Base-by-base conservation (phyloP, 1,140 invertebrate species). In the Lucilia sericata region DNA sequence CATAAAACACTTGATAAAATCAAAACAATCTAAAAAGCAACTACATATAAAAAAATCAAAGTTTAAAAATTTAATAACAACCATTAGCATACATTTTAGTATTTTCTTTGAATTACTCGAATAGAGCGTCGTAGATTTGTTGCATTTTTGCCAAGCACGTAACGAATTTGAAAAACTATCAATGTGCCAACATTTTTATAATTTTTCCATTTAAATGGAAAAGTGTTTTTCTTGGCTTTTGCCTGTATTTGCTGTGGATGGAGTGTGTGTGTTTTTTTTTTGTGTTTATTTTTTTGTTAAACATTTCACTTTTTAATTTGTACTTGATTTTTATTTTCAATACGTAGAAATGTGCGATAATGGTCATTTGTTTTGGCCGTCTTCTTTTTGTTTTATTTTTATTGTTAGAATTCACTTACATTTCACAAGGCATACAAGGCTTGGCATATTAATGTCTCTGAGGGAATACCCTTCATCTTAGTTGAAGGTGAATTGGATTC, bases 241-340 rank as follows among this genome's bases (percentile, higher is more conserved):
- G 25, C 10, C 17, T 76, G 14, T 9, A 8, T 42, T 34, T 25
- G n/a, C 49, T 51, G 19, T 51, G 4, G 78, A n/a, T n/a, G n/a
- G n/a, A n/a, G n/a, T n/a, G n/a, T n/a, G n/a, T n/a, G n/a, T n/a
- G n/a, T n/a, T n/a, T 51, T 1, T 42, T 80, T 51, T 49, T 47
- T 49, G 17, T 55, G 42, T 30, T 55, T 49, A 14, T 51, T 65
- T 65, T 60, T 13, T 82, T 65, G 5, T 30, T 55, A 47, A 30
- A 82, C 55, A 82, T 82, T 82, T 82, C 55, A 82, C 55, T 82
- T 55, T 82, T 82, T 55, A 60, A 60, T 55, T 82, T 82, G 80
- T 82, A 34, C 55, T 82, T 82, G 80, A 60, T 82, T 82, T 82
- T 51, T 42, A 76, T 76, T 76, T 82, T 49, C 30, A 55, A 25